Conservation (phyloP, 2,888 invertebrate species). For the Polymixis lichenea region DNA sequence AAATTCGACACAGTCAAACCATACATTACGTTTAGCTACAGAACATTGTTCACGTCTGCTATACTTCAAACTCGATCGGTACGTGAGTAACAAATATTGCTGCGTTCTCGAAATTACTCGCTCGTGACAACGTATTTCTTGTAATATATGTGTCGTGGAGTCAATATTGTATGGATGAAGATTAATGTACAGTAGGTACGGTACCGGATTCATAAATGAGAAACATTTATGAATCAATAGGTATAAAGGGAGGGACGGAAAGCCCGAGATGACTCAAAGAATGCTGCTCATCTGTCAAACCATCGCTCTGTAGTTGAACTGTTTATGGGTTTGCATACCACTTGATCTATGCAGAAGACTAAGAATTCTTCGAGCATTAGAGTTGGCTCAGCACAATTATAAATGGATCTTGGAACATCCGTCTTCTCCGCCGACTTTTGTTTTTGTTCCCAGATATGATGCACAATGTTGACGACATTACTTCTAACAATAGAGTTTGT, state of each 20-base stretch:
- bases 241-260: background rate
- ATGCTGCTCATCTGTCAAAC: constrained; percentile 2
- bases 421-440: background rate
- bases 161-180: constrained; percentile 44
- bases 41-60: constrained; percentile 65
- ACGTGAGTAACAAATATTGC: constrained; percentile 69
- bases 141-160: constrained; percentile 63
- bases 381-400: too few relatives aligned
- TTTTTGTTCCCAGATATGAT: background rate
- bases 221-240: background rate
- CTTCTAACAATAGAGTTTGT: constrained; percentile 10
- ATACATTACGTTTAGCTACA: constrained; percentile 63
- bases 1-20: constrained; percentile 56
- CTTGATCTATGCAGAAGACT: background rate
- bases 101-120: constrained; percentile 77
- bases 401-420: background rate
- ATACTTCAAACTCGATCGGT: constrained; percentile 70
- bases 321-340: background rate
- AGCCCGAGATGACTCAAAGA: background rate
- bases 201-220: constrained; percentile 13
- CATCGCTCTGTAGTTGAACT: constrained; percentile 3
- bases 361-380: background rate
- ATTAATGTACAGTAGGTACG: constrained; percentile 35
- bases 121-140: constrained; percentile 79
- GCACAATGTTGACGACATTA: background rate